Percentiles rank a stretch among this genome's conserved stretches.
phyloP scores from a whole-genome alignment of 2,888 invertebrate genomes.

The Theristus sp. region DNA sequence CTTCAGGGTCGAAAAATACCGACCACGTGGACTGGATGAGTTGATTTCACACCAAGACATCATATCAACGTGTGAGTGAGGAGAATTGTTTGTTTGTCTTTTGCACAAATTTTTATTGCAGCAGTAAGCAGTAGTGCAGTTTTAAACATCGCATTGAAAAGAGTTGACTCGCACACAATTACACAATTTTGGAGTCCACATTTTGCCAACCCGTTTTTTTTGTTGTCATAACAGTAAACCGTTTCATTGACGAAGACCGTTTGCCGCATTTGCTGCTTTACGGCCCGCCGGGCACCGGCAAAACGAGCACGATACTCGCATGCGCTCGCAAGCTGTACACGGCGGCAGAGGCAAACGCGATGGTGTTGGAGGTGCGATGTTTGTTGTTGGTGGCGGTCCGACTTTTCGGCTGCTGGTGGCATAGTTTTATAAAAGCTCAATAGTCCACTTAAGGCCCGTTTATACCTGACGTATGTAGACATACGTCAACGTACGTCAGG shows the following conservation, averaged over 20 bases:
- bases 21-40: slow-evolving; percentile 72
- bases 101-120: not conserved
- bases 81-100: not conserved
- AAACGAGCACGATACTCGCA: slow-evolving; percentile 89
- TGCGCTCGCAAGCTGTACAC: slow-evolving; percentile 79
- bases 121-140: not conserved
- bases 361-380: slow-evolving; percentile 47
- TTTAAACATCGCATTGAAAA: not conserved
- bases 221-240: slow-evolving; percentile 27
- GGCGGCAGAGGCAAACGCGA: slow-evolving; percentile 69
- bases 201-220: not conserved
- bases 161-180: too few relatives aligned
- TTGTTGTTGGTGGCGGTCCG: not conserved
- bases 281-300: slow-evolving; percentile 94
- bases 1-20: slow-evolving; percentile 95
- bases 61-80: slow-evolving; percentile 68
- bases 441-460: too few relatives aligned
- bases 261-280: slow-evolving; percentile 88
- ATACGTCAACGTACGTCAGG: too few relatives aligned
- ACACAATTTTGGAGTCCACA: too few relatives aligned
- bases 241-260: slow-evolving; percentile 64
- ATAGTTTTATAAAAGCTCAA: not conserved
- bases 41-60: slow-evolving; percentile 93
- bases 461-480: too few relatives aligned
- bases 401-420: too few relatives aligned